Percentiles rank a stretch among this genome's conserved stretches.
These are phyloP conservation scores for Conops quadrifasciatus DNA, from an alignment of 2,888 invertebrate species.

Conservation along the genomic window DNA sequence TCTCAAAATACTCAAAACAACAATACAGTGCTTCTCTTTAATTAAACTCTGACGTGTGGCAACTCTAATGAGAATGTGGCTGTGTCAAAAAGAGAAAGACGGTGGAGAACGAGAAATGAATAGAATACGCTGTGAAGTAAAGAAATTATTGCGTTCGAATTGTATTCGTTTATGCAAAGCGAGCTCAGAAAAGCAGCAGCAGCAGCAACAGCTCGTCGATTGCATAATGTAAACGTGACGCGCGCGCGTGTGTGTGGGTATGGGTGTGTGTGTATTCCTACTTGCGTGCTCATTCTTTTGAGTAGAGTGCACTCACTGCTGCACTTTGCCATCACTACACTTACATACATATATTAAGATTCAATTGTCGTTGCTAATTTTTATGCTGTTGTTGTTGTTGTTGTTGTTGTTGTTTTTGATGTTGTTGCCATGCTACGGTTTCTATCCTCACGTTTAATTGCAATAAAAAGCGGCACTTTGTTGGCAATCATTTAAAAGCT, in stretches of 20 bases:
- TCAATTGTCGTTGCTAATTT: not conserved
- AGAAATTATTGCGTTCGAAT: not conserved
- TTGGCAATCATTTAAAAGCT: conserved; percentile 13
- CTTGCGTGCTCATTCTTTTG: no score
- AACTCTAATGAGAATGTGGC: no score
- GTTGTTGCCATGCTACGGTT: not conserved
- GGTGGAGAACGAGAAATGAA: no score
- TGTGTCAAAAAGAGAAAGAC: no score
- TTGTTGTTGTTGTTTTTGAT: not conserved
- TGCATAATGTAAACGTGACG: conserved; percentile 1
- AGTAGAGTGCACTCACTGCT: not conserved
- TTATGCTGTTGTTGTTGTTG: conserved; percentile 9
- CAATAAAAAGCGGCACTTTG: not conserved
- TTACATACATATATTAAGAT: conserved; percentile 3
- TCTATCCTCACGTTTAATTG: not conserved
- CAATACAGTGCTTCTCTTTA: no score
- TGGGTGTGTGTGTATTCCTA: not conserved
- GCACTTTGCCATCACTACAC: not conserved
- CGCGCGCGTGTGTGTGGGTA: not conserved
- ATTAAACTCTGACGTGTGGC: no score
- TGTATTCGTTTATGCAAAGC: conserved; percentile 9
- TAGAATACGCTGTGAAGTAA: no score
- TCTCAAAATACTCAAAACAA: no score
- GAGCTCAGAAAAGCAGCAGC: not conserved
- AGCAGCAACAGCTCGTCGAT: not conserved